These are phyloP conservation scores for Pseudochirops cupreus DNA, from an alignment of 2,797 vertebrate genomes.

Conservation along the genomic window DNA sequence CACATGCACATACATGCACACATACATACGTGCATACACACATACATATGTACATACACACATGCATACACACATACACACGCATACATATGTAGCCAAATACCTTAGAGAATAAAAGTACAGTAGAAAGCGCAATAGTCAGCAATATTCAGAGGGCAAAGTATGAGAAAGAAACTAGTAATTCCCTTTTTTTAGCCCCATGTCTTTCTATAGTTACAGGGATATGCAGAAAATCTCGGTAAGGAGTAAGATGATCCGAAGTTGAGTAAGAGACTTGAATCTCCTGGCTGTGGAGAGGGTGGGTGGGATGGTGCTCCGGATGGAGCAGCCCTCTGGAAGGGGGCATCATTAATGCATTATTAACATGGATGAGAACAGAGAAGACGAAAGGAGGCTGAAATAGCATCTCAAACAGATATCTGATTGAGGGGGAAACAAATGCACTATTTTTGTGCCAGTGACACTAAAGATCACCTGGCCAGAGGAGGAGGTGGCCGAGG, in stretches of 20 bases:
- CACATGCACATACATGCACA: rapidly evolving
- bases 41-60: no score
- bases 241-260: background rate
- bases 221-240: background rate
- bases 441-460: background rate
- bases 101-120: background rate
- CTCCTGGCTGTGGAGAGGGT: background rate
- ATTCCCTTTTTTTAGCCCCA: background rate
- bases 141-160: background rate
- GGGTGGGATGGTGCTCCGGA: no score
- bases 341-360: background rate
- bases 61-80: background rate
- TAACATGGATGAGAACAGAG: background rate
- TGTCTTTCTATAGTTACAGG: background rate
- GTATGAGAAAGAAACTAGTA: background rate
- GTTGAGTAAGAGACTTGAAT: background rate
- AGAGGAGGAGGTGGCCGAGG: background rate
- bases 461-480: background rate
- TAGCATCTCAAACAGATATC: background rate
- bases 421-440: background rate
- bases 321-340: background rate
- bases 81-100: background rate
- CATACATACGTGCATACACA: no score
- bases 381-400: background rate
- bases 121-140: background rate